Evolutionary conservation across 2,888 invertebrate genomes (phyloP), one percentile per base, ranked within the genome.

Genomic region (Mimas tiliae): DNA sequence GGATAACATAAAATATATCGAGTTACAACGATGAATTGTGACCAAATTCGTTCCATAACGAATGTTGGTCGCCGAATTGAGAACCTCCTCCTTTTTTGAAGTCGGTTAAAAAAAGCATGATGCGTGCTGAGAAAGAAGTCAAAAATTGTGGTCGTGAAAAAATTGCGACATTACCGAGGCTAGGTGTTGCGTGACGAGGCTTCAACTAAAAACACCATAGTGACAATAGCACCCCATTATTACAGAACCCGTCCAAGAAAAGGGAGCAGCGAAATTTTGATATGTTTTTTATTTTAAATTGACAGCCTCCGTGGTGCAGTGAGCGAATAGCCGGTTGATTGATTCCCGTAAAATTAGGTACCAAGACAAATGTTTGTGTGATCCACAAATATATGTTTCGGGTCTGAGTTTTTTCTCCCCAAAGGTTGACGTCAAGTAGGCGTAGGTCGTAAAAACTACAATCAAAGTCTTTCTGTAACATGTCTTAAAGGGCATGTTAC

Each of bases 191-290:
- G 38, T 34, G 27, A 47, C 48, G 34, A 48, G 27, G 27, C 34
- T 12, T 73, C 74, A 77, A 76, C 74, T 75, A 70, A 73, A 27
- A 76, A 69, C 70, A 68, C 70, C 72, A 76, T 76, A 69, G 72
- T n/a, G n/a, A 78, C 67, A 67, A 70, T 67, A 58, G 67, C 42
- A 48, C 33, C 62, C 51, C 45, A 66, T 77, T 76, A 69, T 73
- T 65, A 71, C 70, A 68, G 68, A 68, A 72, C 69, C 72, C 72
- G 62, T 72, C 1, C 27, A 70, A 66, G 63, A 19, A 21, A 27
- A 69, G 50, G 66, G 62, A 65, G 65, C 66, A 67, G 67, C 69
- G 72, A 69, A 72, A 73, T 73, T 73, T 72, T 70, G 70, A 70
- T 72, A 65, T 63, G 50, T 63, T 65, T 69, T n/a, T 53, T 63